These are phyloP conservation scores for Neomonachus schauinslandi DNA, from an alignment of 2,113 vertebrate genomes.

Conservation along the genomic window DNA sequence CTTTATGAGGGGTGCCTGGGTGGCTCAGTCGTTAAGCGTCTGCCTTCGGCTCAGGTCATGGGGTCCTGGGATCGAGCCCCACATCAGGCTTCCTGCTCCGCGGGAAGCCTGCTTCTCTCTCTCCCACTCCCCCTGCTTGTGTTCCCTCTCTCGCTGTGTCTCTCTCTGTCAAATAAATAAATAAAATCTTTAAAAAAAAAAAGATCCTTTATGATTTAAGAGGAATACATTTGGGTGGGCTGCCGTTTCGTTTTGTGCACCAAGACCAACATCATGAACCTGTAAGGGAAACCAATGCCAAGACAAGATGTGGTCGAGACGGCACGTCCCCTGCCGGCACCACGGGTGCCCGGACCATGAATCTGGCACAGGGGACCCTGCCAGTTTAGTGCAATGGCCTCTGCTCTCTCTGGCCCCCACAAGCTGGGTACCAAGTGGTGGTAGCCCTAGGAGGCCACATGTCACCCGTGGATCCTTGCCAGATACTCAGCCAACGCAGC, in stretches of 20 bases:
- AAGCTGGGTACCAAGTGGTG: background rate
- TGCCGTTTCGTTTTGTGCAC: background rate
- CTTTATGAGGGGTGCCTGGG: background rate
- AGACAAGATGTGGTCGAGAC: background rate
- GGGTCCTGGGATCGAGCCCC: too few species aligned
- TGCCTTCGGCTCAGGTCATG: too few species aligned
- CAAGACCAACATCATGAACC: too few species aligned
- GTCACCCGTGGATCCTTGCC: background rate
- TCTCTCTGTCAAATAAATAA: too few species aligned
- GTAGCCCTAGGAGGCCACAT: background rate
- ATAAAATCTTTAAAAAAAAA: too few species aligned
- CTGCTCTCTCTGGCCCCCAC: background rate
- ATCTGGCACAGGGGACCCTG: background rate
- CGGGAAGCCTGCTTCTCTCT: too few species aligned
- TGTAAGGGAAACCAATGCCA: too few species aligned
- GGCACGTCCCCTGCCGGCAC: background rate
- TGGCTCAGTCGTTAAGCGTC: too few species aligned
- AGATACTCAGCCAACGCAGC: background rate
- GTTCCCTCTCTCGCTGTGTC: too few species aligned
- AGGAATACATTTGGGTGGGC: background rate
- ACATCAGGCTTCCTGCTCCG: too few species aligned
- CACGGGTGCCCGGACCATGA: background rate
- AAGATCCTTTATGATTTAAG: background rate
- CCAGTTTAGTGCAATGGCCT: too few species aligned
- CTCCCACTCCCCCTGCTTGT: too few species aligned